Conservation (phyloP, 2,113 vertebrate species). For the Madoqua kirkii region DNA sequence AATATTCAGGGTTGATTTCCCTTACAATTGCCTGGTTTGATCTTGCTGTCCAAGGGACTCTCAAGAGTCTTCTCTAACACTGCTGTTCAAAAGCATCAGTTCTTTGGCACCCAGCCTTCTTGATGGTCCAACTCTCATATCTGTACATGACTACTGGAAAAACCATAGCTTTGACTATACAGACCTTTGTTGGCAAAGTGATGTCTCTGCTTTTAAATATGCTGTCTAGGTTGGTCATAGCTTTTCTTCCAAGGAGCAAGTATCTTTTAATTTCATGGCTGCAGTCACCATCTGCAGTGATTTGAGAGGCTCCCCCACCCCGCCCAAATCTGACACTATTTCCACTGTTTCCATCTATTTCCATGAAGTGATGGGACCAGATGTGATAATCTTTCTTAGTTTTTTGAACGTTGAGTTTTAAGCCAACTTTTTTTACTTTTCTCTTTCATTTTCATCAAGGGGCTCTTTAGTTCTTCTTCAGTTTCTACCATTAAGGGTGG, state of each 20-base stretch:
- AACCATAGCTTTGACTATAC: background rate
- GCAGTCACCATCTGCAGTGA: background rate
- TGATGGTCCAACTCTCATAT: background rate
- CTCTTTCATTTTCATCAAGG: background rate
- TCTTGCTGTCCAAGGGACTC: background rate
- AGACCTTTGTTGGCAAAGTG: background rate
- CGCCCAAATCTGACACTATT: background rate
- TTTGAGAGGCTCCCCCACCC: background rate
- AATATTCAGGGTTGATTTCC: background rate
- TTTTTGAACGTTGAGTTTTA: background rate
- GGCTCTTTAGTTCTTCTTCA: background rate
- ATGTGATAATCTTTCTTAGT: background rate
- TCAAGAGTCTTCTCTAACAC: background rate
- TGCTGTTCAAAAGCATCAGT: background rate
- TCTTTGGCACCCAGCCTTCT: background rate
- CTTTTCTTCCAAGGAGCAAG: background rate
- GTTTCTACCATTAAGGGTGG: background rate
- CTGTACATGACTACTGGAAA: background rate
- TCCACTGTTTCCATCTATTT: background rate
- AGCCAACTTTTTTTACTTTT: background rate
- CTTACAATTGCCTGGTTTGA: background rate
- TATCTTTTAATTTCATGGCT: background rate
- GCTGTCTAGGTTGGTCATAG: background rate
- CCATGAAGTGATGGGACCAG: background rate
- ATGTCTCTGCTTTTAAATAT: background rate